Conservation (phyloP, 1,140 invertebrate species). For the Globodera ellingtonae region DNA sequence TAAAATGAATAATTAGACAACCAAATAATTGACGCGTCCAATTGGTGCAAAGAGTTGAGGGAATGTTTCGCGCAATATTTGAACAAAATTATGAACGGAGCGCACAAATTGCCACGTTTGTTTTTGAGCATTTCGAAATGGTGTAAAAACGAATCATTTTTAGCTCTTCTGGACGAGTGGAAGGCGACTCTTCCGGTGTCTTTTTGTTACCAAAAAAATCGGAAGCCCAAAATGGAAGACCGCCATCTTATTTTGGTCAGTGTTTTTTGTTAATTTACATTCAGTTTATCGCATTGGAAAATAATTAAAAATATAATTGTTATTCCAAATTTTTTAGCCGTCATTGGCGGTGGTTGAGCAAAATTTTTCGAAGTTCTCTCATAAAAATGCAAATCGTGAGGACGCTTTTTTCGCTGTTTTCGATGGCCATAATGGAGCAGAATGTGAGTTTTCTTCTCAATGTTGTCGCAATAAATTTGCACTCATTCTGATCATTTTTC, state of each 20-base stretch:
- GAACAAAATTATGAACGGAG: conserved; percentile 6
- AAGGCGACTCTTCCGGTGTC: conserved; percentile 1
- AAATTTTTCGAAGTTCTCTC: not conserved
- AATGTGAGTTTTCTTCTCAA: not conserved
- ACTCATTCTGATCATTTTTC: not conserved
- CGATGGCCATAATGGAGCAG: conserved; percentile 30
- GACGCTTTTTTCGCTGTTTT: conserved; percentile 34
- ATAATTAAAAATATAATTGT: not conserved
- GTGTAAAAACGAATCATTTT: not conserved
- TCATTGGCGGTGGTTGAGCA: conserved; percentile 19
- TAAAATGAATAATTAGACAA: conserved; percentile 1
- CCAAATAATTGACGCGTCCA: not conserved
- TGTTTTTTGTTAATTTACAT: not conserved
- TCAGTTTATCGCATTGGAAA: not conserved
- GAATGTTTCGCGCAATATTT: conserved; percentile 20
- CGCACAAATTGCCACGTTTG: conserved; percentile 9
- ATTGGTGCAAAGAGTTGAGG: conserved; percentile 10
- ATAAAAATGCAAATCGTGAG: not conserved
- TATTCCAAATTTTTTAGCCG: not conserved
- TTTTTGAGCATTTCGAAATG: not conserved
- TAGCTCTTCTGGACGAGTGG: conserved; percentile 1
- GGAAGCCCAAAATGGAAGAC: conserved; percentile 40
- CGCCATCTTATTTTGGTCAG: conserved; percentile 10
- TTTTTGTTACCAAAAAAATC: conserved; percentile 24
- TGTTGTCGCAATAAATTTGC: too few relatives aligned